Evolutionary conservation across 1,140 invertebrate genomes (phyloP).

Genomic region (Drosophila melanogaster): DNA sequence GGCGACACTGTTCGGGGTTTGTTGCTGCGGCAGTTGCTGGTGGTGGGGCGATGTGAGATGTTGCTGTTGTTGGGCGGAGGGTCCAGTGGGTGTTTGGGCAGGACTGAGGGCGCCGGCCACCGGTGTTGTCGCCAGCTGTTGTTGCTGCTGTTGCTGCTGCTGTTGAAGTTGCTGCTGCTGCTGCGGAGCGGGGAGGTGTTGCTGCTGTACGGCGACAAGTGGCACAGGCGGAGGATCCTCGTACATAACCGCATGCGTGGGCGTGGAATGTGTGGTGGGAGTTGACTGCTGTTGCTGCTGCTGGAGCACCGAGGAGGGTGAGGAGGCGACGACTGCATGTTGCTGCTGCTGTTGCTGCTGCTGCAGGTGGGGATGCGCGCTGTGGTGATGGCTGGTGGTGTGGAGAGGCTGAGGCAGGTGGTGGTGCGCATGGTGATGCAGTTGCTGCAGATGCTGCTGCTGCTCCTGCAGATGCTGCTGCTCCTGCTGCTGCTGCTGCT

Average conservation of each 20-base stretch:
- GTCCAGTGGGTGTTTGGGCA: constrained; percentile 72
- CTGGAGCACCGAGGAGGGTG: constrained; percentile 68
- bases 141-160: constrained; percentile 69
- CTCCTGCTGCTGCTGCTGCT: constrained; percentile 53
- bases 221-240: constrained; percentile 82
- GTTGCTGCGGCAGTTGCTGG: constrained; percentile 75
- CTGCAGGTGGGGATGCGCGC: constrained; percentile 56
- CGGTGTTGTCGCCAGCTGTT: constrained; percentile 70
- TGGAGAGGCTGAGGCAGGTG: constrained; percentile 73
- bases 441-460: constrained; percentile 62
- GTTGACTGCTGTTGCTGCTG: constrained; percentile 67
- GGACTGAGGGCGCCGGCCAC: constrained; percentile 76
- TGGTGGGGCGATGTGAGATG: constrained; percentile 82
- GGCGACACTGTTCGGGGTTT: constrained; percentile 65
- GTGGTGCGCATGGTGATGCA: constrained; percentile 75
- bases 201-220: constrained; percentile 74
- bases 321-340: constrained; percentile 64
- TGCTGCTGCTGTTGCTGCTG: constrained; percentile 70
- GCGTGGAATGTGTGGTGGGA: constrained; percentile 84
- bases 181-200: constrained; percentile 69
- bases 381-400: constrained; percentile 60
- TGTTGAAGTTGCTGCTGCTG: constrained; percentile 63
- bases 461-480: constrained; percentile 64
- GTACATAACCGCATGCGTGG: constrained; percentile 84
- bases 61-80: constrained; percentile 61